phyloP scores from a whole-genome alignment of 2,888 invertebrate genomes.

The Rhimphoctona megacephalus region DNA sequence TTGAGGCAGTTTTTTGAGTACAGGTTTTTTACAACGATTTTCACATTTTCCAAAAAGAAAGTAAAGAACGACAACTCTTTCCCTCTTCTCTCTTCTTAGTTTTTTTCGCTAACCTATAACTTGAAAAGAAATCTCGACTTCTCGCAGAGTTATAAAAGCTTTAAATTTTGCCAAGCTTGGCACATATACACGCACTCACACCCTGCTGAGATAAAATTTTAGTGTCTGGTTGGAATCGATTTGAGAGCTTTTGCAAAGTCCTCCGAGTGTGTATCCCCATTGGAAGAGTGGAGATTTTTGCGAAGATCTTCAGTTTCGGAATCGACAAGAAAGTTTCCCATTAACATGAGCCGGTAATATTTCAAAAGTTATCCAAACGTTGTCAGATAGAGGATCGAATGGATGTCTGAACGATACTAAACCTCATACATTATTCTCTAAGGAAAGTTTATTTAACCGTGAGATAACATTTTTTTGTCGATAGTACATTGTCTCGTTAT shows the following conservation, averaged over 20 bases:
- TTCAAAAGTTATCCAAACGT: conserved; percentile 31
- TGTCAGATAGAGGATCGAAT: conserved; percentile 29
- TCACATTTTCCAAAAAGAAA: neutral
- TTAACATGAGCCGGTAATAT: conserved; percentile 34
- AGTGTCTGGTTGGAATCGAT: conserved; percentile 27
- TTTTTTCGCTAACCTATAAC: conserved; percentile 11
- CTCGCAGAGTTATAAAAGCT: conserved; percentile 21
- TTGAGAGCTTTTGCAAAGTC: conserved; percentile 33
- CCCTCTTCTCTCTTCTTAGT: neutral
- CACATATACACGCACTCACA: neutral
- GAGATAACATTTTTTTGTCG: neutral
- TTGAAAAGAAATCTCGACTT: conserved; percentile 19
- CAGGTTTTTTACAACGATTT: neutral
- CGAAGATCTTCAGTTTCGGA: conserved; percentile 24
- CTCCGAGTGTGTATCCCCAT: conserved; percentile 14
- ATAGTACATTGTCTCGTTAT: neutral
- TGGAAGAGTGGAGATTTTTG: conserved; percentile 14
- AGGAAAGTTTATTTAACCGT: neutral
- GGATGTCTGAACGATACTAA: conserved; percentile 16
- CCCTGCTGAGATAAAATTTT: conserved; percentile 18
- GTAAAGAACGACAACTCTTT: neutral
- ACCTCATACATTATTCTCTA: conserved; percentile 10
- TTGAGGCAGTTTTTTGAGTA: neutral
- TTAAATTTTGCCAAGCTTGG: conserved; percentile 18
- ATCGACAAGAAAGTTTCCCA: conserved; percentile 33